Percentiles rank a stretch among this genome's conserved stretches.
Evolutionary conservation across 1,140 invertebrate species (phyloP).

Genomic region (Meloidogyne hapla): DNA sequence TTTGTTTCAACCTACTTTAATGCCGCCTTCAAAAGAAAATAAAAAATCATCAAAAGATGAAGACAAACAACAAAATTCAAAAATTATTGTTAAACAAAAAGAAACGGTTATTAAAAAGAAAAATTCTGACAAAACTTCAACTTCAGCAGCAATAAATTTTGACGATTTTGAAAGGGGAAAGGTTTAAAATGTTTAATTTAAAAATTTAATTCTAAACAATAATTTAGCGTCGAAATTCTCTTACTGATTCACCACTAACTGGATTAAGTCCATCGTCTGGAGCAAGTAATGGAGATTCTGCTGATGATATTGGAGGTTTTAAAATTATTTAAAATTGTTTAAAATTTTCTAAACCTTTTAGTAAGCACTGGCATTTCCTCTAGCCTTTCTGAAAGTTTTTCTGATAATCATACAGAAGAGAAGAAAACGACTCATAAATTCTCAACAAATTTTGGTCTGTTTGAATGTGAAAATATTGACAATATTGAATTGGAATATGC

Average conservation of each 20-base stretch:
- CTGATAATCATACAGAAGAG: constrained; percentile 1
- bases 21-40: background rate
- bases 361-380: constrained; percentile 1
- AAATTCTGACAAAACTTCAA: background rate
- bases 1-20: background rate
- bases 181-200: background rate
- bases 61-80: background rate
- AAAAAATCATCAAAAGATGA: background rate
- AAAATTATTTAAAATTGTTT: background rate
- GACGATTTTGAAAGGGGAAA: background rate
- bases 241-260: constrained; percentile 32
- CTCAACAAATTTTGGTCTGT: background rate
- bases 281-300: constrained; percentile 14
- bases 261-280: constrained; percentile 21
- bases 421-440: background rate
- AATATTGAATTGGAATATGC: constrained; percentile 23
- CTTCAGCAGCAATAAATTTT: background rate
- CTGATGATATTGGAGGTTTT: constrained; percentile 28
- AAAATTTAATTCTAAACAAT: background rate
- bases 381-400: constrained; percentile 11
- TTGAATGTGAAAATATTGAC: constrained; percentile 23
- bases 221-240: constrained; percentile 25
- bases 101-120: background rate
- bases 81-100: background rate
- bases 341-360: background rate